Evolutionary conservation across 2,797 vertebrate genomes (phyloP).

Genomic region (Typhlichthys subterraneus): DNA sequence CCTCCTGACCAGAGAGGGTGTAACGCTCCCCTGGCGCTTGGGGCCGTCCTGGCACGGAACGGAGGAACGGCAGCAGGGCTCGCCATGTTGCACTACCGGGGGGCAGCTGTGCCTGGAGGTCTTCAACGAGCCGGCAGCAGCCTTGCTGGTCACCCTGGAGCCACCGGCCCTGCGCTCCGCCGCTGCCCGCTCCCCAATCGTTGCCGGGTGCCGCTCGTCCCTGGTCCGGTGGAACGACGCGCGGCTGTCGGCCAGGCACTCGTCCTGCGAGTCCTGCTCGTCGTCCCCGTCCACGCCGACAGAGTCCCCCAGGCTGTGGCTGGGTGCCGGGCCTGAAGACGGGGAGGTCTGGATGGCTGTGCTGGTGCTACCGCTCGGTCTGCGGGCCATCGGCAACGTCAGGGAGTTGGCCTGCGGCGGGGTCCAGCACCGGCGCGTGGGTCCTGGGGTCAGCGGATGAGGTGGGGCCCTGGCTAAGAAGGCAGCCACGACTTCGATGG

Average conservation of each 20-base stretch:
- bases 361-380: conserved; percentile 75
- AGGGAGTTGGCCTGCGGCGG: conserved; percentile 77
- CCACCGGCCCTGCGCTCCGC: conserved; percentile 61
- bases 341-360: conserved; percentile 88
- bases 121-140: conserved; percentile 56
- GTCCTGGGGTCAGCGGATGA: conserved; percentile 78
- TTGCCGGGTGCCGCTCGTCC: conserved; percentile 49
- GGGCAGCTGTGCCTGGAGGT: conserved; percentile 67
- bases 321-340: conserved; percentile 65
- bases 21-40: conserved; percentile 69
- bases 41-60: conserved; percentile 59
- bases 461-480: conserved; percentile 79
- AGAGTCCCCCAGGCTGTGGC: conserved; percentile 73
- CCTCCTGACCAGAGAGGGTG: conserved; percentile 65
- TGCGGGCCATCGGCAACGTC: conserved; percentile 80
- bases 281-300: conserved; percentile 68
- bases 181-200: conserved; percentile 40
- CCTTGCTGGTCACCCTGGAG: conserved; percentile 62
- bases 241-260: conserved; percentile 65
- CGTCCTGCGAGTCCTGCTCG: conserved; percentile 72
- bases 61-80: conserved; percentile 59
- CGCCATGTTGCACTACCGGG: conserved; percentile 54
- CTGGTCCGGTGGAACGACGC: conserved; percentile 44
- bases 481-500: conserved; percentile 78
- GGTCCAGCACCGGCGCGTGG: conserved; percentile 78